Percentiles rank a stretch among this genome's conserved stretches.
These are phyloP conservation scores for Papilio polytes DNA, from an alignment of 1,140 invertebrate genomes.

Conservation along the genomic window DNA sequence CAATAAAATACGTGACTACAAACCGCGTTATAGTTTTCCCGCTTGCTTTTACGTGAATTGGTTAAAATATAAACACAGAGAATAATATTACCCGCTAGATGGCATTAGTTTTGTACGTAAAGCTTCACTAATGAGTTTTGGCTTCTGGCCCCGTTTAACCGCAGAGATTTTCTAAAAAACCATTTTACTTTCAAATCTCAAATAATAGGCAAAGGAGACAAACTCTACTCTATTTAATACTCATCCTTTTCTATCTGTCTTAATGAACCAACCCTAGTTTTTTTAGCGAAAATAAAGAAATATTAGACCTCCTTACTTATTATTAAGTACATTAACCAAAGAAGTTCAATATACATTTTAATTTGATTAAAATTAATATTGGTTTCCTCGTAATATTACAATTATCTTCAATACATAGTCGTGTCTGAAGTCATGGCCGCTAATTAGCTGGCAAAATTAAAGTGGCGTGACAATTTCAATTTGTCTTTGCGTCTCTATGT, in stretches of 20 bases:
- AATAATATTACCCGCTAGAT: not conserved
- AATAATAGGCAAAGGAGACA: no score
- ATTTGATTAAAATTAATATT: no score
- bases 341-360: not conserved
- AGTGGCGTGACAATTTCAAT: conserved; percentile 56
- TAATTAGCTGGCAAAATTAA: conserved; percentile 47
- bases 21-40: not conserved
- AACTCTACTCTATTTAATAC: no score
- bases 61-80: not conserved
- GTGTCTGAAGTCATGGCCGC: conserved; percentile 19
- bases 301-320: not conserved
- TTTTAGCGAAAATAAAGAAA: not conserved
- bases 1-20: conserved; percentile 7
- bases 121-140: not conserved
- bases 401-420: not conserved
- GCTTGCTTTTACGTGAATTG: not conserved
- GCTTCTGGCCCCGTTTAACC: not conserved
- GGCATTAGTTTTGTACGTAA: conserved; percentile 11
- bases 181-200: not conserved
- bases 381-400: not conserved
- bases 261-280: not conserved
- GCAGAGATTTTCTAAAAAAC: not conserved
- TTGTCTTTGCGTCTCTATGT: conserved; percentile 18
- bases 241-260: no score
- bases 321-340: no score